Conservation (phyloP, 2,888 invertebrate species). For the Noctua janthe region DNA sequence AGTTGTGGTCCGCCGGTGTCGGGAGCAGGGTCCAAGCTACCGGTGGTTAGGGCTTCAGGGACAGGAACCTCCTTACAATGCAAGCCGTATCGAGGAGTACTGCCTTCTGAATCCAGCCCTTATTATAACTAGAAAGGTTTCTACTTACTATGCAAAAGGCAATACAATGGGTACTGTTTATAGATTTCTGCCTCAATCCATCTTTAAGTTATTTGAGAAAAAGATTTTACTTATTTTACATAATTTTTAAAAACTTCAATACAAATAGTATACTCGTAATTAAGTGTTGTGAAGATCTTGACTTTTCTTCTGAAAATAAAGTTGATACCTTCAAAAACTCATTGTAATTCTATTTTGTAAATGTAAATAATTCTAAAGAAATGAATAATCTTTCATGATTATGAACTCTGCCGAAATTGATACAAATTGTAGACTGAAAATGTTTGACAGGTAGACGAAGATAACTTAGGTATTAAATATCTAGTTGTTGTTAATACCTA, state of each 20-base stretch:
- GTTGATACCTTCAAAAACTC: background rate
- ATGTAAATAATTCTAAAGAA: background rate
- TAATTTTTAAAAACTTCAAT: too few species aligned
- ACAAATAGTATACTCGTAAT: background rate
- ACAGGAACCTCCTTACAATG: too few species aligned
- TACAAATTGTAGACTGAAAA: slow-evolving; percentile 10
- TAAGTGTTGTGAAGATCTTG: background rate
- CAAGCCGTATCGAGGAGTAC: too few species aligned
- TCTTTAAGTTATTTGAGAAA: background rate
- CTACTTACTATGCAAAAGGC: background rate
- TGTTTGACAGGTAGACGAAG: slow-evolving; percentile 29
- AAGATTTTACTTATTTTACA: too few species aligned
- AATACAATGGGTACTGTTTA: background rate
- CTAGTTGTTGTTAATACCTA: background rate
- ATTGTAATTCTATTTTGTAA: background rate
- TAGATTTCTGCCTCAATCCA: background rate
- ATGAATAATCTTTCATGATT: slow-evolving; percentile 19
- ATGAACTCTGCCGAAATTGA: slow-evolving; percentile 37
- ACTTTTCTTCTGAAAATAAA: background rate
- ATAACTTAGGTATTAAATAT: background rate
- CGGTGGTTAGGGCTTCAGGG: too few species aligned
- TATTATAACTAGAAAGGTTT: background rate
- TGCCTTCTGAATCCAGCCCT: too few species aligned
- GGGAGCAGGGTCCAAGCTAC: too few species aligned
- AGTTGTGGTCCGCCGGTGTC: too few species aligned